Percentiles rank a stretch among this genome's conserved stretches.
Conservation (phyloP, 2,888 invertebrate species). For the Crepidodera aurea region DNA sequence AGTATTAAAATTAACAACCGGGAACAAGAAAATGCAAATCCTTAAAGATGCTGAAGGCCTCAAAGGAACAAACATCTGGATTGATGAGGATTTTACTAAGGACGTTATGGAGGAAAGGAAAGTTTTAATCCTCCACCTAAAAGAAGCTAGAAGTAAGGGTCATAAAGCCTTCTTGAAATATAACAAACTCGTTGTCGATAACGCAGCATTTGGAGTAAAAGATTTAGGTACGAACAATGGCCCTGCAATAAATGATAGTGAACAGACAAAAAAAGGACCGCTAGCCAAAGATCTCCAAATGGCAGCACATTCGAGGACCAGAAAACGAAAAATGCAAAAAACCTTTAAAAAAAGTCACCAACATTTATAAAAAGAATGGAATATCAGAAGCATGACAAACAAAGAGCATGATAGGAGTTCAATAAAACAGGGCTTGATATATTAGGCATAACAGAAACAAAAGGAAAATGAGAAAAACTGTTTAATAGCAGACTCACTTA, state of each 20-base stretch:
- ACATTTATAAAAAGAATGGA: too few species aligned
- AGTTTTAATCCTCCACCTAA: not conserved
- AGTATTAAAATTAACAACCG: not conserved
- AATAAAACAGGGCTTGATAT: too few species aligned
- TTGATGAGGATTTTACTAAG: conserved; percentile 1
- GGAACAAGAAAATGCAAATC: not conserved
- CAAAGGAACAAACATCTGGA: not conserved
- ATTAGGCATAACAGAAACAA: too few species aligned
- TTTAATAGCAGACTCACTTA: too few species aligned
- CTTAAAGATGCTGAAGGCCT: not conserved
- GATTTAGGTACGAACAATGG: too few species aligned
- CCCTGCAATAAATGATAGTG: too few species aligned
- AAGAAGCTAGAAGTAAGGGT: conserved; percentile 1
- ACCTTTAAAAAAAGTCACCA: not conserved
- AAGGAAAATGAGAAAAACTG: too few species aligned
- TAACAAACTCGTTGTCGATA: not conserved
- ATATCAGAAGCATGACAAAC: too few species aligned
- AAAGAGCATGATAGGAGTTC: too few species aligned
- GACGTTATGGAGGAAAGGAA: not conserved
- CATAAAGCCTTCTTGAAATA: not conserved
- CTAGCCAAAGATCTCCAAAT: not conserved
- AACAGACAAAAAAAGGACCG: conserved; percentile 3
- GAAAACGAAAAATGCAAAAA: not conserved
- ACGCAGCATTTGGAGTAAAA: not conserved
- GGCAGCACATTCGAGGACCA: not conserved